phyloP scores from a whole-genome alignment of 2,888 invertebrate species.

The Parnassius apollo region DNA sequence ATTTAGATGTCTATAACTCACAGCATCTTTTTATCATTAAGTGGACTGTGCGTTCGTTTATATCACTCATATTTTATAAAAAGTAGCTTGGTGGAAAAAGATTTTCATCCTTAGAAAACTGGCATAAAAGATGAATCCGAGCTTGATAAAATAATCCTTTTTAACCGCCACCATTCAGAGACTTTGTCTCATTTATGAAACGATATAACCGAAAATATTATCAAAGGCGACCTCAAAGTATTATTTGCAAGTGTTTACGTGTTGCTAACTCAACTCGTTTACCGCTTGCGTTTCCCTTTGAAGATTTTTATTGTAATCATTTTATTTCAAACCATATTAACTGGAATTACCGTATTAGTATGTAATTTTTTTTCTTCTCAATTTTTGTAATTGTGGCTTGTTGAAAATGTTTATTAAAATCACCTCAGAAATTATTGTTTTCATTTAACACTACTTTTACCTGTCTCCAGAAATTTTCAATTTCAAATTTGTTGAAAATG shows the following conservation, averaged over 20 bases:
- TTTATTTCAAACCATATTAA: conserved; percentile 14
- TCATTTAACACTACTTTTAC: too few species aligned
- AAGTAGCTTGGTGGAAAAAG: conserved; percentile 3
- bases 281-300: conserved; percentile 7
- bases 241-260: conserved; percentile 33
- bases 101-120: conserved; percentile 29
- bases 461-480: too few species aligned
- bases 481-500: too few species aligned
- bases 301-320: conserved; percentile 19
- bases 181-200: conserved; percentile 43
- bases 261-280: conserved; percentile 24
- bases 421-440: too few species aligned
- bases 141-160: conserved; percentile 51
- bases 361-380: background rate
- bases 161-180: conserved; percentile 31
- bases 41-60: too few species aligned
- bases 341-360: background rate
- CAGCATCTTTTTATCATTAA: too few species aligned
- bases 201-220: conserved; percentile 43
- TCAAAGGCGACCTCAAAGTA: conserved; percentile 38
- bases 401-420: too few species aligned
- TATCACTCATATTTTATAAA: too few species aligned
- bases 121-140: conserved; percentile 39
- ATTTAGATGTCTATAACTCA: too few species aligned
- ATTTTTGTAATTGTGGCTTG: background rate